Evolutionary conservation across 2,797 vertebrate species (phyloP).

Genomic region (Microctenopoma stevenorrisi): DNA sequence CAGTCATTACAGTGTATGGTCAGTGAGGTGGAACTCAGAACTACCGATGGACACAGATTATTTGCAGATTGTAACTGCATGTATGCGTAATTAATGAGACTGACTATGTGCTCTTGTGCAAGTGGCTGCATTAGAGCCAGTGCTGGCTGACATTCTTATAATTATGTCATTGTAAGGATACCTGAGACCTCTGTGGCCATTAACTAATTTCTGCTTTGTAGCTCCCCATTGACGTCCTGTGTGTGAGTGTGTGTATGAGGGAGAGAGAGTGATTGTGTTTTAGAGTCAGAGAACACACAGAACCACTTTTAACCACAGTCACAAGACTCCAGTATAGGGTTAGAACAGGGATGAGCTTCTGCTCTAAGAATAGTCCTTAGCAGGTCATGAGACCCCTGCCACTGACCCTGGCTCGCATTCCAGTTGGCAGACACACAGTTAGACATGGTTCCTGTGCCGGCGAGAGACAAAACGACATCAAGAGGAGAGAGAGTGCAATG

Average conservation of each 20-base stretch:
- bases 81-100: neutral
- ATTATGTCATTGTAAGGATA: constrained; percentile 13
- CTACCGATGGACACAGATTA: constrained; percentile 48
- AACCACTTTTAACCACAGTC: constrained; percentile 82
- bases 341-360: constrained; percentile 81
- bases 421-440: constrained; percentile 83
- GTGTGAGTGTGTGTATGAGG: constrained; percentile 8
- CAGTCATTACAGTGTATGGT: constrained; percentile 75
- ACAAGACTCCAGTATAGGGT: constrained; percentile 83
- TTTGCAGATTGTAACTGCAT: constrained; percentile 52
- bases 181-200: constrained; percentile 43
- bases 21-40: constrained; percentile 60
- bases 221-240: constrained; percentile 42
- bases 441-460: constrained; percentile 74
- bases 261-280: constrained; percentile 63
- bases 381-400: constrained; percentile 70
- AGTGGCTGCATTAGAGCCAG: constrained; percentile 14
- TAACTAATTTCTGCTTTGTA: constrained; percentile 48
- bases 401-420: constrained; percentile 80
- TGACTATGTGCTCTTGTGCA: constrained; percentile 13
- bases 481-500: constrained; percentile 56
- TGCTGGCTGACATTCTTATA: constrained; percentile 32
- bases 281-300: constrained; percentile 66
- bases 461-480: constrained; percentile 65
- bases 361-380: constrained; percentile 82